Base-by-base conservation (phyloP, 2,888 invertebrate species). In the Drosophila glabriapex region DNA sequence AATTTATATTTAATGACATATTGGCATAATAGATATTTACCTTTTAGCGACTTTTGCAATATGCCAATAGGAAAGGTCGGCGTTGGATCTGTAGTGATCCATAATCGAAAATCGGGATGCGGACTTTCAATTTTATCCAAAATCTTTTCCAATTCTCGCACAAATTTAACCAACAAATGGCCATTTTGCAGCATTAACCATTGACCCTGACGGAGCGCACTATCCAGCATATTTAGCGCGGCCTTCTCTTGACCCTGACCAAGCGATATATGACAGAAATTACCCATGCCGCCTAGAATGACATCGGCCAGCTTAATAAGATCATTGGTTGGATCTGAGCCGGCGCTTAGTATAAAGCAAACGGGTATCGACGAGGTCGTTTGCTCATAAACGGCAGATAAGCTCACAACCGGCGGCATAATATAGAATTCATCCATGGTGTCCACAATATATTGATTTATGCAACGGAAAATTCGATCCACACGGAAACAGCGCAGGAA, bases 181-280 rank as follows among this genome's bases (percentile, higher is more conserved):
- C 98, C 98, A 94, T 98, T 98, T 94, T 98, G 98, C 31, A 98
- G 94, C 95, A 98, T 97, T 73, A 98, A 93, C 98, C 98, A 98
- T 89, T 97, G 96, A 0, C 98, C 98, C 91, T 96, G 95, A 0
- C 94, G 94, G 16, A 96, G 95, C 0, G 97, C 96, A 0, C 94
- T 94, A 75, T 96, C 96, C 19, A 97, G 92, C 12, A 97, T 93
- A 28, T 93, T 93, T 37, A 96, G 83, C 0, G 98, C 98, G 4
- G 95, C 93, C 89, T 95, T 94, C 93, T 99, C 98, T 92, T 99
- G 99, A 0, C 98, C 98, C 93, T 99, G 98, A 3, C 99, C 99
- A 4, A 99, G 94, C 0, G 98, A 98, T 28, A 99, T 95, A 91
- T 97, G 97, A 89, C 96, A 96, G 92, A 99, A 97, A 92, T 96